Percentiles rank a stretch among this genome's conserved stretches.
phyloP scores from a whole-genome alignment of 1,140 invertebrate genomes.

The Medauroidea extradentata region DNA sequence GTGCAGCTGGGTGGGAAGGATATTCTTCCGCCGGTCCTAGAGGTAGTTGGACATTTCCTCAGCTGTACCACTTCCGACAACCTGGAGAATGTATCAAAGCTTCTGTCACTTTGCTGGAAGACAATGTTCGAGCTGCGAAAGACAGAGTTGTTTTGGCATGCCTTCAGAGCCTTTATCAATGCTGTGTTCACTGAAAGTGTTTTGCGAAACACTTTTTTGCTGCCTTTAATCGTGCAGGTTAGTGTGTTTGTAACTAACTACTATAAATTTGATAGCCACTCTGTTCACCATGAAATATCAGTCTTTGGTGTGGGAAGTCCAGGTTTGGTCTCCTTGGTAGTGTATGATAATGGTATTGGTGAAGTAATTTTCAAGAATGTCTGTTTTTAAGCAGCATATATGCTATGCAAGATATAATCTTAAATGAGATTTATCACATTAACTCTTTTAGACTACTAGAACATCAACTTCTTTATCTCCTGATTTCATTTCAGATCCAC shows the following conservation, averaged over 20 bases:
- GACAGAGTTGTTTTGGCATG: slow-evolving; percentile 32
- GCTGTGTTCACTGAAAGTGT: background rate
- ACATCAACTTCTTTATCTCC: too few relatives aligned
- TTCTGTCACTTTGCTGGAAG: slow-evolving; percentile 19
- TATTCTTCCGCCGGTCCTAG: slow-evolving; percentile 13
- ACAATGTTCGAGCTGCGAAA: slow-evolving; percentile 29
- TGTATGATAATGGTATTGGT: too few relatives aligned
- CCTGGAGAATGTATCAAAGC: background rate
- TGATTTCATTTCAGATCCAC: too few relatives aligned
- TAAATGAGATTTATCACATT: too few relatives aligned
- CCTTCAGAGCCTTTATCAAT: background rate
- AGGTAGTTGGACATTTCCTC: background rate
- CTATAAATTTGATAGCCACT: too few relatives aligned
- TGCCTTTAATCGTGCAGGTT: background rate
- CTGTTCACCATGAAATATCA: too few relatives aligned
- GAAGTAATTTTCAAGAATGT: too few relatives aligned
- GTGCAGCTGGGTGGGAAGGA: slow-evolving; percentile 23
- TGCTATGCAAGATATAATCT: too few relatives aligned
- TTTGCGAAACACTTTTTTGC: background rate
- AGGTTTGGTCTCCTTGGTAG: too few relatives aligned
- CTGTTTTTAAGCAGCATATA: too few relatives aligned
- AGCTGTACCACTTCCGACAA: background rate
- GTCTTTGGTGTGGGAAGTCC: too few relatives aligned
- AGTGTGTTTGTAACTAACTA: background rate
- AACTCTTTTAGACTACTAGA: too few relatives aligned